phyloP scores from a whole-genome alignment of 2,888 invertebrate genomes.

The Scaptomyza cyrtandrae region DNA sequence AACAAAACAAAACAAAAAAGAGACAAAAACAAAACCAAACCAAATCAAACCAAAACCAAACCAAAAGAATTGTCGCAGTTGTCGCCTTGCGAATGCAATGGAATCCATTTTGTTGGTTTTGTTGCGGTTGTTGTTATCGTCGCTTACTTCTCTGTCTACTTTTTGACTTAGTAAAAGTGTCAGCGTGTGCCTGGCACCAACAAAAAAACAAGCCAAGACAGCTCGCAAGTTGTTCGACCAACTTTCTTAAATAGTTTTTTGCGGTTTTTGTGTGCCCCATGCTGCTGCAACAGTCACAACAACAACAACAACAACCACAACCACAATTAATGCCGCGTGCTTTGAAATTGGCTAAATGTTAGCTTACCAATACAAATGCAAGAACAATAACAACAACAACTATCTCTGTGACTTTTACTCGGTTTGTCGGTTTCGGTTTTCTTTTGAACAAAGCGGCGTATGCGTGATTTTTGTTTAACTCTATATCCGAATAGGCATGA shows the following conservation, averaged over 20 bases:
- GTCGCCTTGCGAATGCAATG: slow-evolving; percentile 21
- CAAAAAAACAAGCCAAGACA: slow-evolving; percentile 18
- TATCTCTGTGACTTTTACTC: neutral
- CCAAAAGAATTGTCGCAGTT: slow-evolving; percentile 32
- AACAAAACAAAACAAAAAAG: slow-evolving; percentile 20
- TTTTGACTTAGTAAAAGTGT: slow-evolving; percentile 72
- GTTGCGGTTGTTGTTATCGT: slow-evolving; percentile 17
- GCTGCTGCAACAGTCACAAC: slow-evolving; percentile 16
- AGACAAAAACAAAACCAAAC: neutral
- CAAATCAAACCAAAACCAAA: neutral
- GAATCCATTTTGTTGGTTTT: slow-evolving; percentile 13
- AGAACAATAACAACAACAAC: neutral
- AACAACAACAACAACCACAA: slow-evolving; percentile 36
- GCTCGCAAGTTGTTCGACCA: slow-evolving; percentile 53
- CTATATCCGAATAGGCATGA: neutral
- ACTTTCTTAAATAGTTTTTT: slow-evolving; percentile 78
- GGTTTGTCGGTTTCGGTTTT: slow-evolving; percentile 1
- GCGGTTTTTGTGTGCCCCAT: slow-evolving; percentile 39
- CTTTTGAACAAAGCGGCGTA: slow-evolving; percentile 56
- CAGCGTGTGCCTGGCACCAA: slow-evolving; percentile 74
- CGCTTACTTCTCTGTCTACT: too few species aligned
- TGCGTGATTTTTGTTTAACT: slow-evolving; percentile 56
- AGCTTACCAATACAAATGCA: slow-evolving; percentile 30
- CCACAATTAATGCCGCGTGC: slow-evolving; percentile 63
- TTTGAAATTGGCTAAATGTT: slow-evolving; percentile 58